Conservation (phyloP, 2,113 vertebrate species). For the Sylvicapra grimmia region DNA sequence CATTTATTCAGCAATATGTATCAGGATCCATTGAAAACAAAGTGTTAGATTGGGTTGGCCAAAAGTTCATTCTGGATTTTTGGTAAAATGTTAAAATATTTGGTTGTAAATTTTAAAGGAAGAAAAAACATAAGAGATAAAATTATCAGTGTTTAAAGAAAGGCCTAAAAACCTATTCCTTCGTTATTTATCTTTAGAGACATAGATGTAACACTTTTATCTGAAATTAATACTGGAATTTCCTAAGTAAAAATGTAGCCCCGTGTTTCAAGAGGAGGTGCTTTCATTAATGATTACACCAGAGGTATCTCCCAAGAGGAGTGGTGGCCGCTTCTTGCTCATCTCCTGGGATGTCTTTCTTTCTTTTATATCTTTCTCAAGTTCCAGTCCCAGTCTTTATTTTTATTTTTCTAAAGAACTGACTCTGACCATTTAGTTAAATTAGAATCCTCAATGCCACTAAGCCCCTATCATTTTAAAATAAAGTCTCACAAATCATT, state of each 20-base stretch:
- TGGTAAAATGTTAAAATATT: neutral
- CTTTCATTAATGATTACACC: neutral
- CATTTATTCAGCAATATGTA: neutral
- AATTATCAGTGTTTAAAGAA: neutral
- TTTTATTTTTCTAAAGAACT: neutral
- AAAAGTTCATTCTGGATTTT: neutral
- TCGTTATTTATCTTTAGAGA: neutral
- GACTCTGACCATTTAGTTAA: neutral
- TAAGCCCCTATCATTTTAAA: neutral
- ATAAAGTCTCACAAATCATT: neutral
- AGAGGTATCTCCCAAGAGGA: neutral
- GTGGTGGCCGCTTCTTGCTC: neutral
- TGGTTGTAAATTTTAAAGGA: neutral
- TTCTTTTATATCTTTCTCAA: neutral
- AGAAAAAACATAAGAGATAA: neutral
- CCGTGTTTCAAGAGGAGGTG: fast-evolving
- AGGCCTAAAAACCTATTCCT: neutral
- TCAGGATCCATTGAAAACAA: neutral
- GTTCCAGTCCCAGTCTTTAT: neutral
- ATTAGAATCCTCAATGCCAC: neutral
- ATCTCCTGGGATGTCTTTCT: neutral
- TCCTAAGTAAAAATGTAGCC: neutral
- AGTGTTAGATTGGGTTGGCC: neutral
- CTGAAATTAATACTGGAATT: neutral
- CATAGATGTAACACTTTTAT: neutral